These are phyloP conservation scores for Penelope pileata DNA, from an alignment of 2,113 vertebrate genomes.

Conservation along the genomic window DNA sequence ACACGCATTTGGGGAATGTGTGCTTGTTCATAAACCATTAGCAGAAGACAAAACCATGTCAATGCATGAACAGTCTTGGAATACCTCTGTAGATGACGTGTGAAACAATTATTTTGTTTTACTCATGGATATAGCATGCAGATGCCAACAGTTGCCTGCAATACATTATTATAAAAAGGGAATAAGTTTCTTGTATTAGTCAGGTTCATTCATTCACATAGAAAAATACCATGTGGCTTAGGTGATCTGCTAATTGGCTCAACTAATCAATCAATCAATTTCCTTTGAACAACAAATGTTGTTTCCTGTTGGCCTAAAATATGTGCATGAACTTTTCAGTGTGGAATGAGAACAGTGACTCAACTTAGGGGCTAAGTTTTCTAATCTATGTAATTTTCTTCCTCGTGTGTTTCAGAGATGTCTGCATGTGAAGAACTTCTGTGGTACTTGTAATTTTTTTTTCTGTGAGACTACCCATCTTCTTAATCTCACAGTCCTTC, in stretches of 20 bases:
- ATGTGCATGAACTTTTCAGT: background rate
- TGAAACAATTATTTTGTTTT: background rate
- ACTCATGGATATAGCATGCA: background rate
- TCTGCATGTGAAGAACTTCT: background rate
- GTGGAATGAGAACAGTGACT: background rate
- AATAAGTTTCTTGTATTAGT: background rate
- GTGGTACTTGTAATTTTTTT: background rate
- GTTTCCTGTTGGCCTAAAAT: background rate
- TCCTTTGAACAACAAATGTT: background rate
- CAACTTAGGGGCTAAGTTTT: background rate
- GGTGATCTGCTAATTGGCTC: background rate
- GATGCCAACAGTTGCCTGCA: background rate
- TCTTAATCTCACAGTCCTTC: background rate
- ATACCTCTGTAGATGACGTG: background rate
- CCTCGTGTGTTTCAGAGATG: background rate
- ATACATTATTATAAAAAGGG: background rate
- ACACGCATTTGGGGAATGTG: background rate
- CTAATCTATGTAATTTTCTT: background rate
- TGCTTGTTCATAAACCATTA: background rate
- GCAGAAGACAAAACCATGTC: background rate
- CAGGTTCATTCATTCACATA: background rate
- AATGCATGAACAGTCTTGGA: background rate
- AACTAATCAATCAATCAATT: background rate
- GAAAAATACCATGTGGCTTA: background rate
- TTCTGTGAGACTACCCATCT: background rate